Base-by-base conservation (phyloP, 1,140 invertebrate genomes). In the Aphaenogaster rudis region DNA sequence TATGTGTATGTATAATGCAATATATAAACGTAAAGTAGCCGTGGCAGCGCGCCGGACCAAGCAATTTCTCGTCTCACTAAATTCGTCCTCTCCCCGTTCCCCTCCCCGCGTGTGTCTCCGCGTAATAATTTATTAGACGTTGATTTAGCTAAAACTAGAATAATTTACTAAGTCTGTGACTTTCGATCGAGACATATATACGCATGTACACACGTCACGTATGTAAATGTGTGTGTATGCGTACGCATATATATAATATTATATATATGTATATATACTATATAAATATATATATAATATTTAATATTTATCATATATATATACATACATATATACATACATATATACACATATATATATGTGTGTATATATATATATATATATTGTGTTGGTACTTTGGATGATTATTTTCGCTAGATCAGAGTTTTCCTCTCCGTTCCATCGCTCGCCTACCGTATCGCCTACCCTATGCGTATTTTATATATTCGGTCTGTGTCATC, bases 161-260 rank as follows among this genome's bases (percentile, higher is more conserved):
- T 94, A 94, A 94, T 94, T 94, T 92, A 93, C 94, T 94, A 94
- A 90, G 88, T 91, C 84, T 90, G 89, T 94, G 94, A 77, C 91
- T 93, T 80, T 93, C 80, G 88, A 93, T 94, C 90, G 90, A 94
- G 93, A 92, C 69, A 57, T 71, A 80, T 80, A 72, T 88, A 72
- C 67, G 57, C 67, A 67, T 71, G 52, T 67, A 69, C 28, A 86
- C 42, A 50, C 21, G 4, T 57, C 45, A 52, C 54, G 28, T 48
- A 45, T 13, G 21, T 79, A 50, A 64, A 45, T 67, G 17, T 92
- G 89, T 89, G 17, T 89, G 88, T 91, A 57, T 74, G 54, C 69
- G 48, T 88, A 85, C 50, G 52, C 61, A 86, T 72, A 78, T 87
- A 91, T 91, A 42, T 89, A 80, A 78, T 69, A 84, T 36, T 88